A percentile compares a stretch with the other conserved stretches of the same genome.
phyloP scores from a whole-genome alignment of 2,888 invertebrate species.

The Cephalotes varians region DNA sequence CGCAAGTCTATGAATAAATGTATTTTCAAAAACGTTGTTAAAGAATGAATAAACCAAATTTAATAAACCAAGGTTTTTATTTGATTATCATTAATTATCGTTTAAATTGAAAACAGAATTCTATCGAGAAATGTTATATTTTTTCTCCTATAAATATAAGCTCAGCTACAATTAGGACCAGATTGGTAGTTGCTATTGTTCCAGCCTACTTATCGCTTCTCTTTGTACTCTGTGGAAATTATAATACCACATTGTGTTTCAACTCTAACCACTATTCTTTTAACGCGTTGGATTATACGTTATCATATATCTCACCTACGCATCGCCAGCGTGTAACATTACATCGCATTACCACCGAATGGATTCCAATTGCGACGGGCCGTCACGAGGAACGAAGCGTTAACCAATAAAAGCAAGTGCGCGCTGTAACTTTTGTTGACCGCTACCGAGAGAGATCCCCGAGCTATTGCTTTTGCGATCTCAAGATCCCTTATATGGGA shows the following conservation, averaged over 20 bases:
- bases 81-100: background rate
- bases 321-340: constrained; percentile 1
- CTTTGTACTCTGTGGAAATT: constrained; percentile 8
- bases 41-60: background rate
- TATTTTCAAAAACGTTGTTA: background rate
- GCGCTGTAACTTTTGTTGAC: constrained; percentile 68
- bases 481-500: constrained; percentile 65
- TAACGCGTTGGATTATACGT: constrained; percentile 28
- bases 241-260: constrained; percentile 23
- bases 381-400: constrained; percentile 45
- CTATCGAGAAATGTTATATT: background rate
- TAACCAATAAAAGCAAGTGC: constrained; percentile 37
- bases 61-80: background rate
- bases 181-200: constrained; percentile 31
- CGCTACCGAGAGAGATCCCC: constrained; percentile 70
- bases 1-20: background rate
- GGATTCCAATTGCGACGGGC: background rate
- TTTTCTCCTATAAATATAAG: background rate
- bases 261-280: constrained; percentile 6
- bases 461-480: constrained; percentile 59
- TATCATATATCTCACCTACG: constrained; percentile 44
- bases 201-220: constrained; percentile 26
- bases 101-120: background rate
- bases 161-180: constrained; percentile 2
- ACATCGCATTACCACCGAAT: background rate